Percentiles rank a stretch among this genome's conserved stretches.
phyloP scores from a whole-genome alignment of 2,113 vertebrate genomes.

The Ifrita kowaldi region DNA sequence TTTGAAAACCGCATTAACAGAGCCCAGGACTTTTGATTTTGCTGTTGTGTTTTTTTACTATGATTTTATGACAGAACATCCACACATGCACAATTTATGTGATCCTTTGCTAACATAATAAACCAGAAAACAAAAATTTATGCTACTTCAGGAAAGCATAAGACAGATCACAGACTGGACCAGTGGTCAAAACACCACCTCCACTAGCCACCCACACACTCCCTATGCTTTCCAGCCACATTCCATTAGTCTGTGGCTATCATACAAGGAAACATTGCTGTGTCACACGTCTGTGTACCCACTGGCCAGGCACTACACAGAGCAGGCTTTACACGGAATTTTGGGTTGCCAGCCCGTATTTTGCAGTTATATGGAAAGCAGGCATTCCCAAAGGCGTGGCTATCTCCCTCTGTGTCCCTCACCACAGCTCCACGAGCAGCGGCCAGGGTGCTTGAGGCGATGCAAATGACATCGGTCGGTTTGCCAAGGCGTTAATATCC shows the following conservation, averaged over 20 bases:
- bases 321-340: accelerated
- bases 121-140: not conserved
- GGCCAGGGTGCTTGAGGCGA: not conserved
- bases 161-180: not conserved
- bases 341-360: not conserved
- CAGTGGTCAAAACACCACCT: not conserved
- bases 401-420: not conserved
- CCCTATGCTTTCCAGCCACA: not conserved
- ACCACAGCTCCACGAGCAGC: accelerated
- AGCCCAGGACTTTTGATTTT: not conserved
- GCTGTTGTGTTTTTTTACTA: not conserved
- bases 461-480: not conserved
- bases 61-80: not conserved
- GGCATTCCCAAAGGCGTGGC: not conserved
- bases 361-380: not conserved
- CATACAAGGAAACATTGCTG: accelerated
- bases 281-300: accelerated
- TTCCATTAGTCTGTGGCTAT: not conserved
- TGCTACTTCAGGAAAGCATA: not conserved
- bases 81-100: not conserved
- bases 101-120: not conserved
- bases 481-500: accelerated
- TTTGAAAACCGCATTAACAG: not conserved
- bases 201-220: accelerated
- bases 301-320: accelerated